A percentile compares a stretch with the other conserved stretches of the same genome.
These are phyloP conservation scores for Ephestia elutella DNA, from an alignment of 1,140 invertebrate species.

Conservation along the genomic window DNA sequence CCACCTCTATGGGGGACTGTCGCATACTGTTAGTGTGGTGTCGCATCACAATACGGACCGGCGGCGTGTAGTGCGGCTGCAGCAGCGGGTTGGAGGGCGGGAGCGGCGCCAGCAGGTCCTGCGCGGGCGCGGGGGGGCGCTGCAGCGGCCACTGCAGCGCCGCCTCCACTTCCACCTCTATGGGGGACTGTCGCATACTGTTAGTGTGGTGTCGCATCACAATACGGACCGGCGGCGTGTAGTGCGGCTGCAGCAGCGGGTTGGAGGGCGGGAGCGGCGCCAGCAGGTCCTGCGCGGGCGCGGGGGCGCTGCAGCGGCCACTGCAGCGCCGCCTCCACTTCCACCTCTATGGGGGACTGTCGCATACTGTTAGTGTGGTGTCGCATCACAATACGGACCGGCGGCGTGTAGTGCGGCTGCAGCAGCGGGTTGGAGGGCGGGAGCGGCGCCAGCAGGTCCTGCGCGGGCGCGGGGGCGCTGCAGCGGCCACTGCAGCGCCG, in stretches of 20 bases:
- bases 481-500: constrained; percentile 92
- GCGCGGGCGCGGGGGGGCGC: constrained; percentile 79
- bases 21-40: no score
- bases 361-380: no score
- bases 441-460: constrained; percentile 82
- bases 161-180: constrained; percentile 90
- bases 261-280: constrained; percentile 79
- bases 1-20: constrained; percentile 91
- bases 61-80: no score
- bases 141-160: constrained; percentile 92
- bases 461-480: constrained; percentile 79
- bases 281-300: constrained; percentile 80
- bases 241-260: constrained; percentile 66
- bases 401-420: no score
- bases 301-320: constrained; percentile 87
- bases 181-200: constrained; percentile 90
- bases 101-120: constrained; percentile 82
- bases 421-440: constrained; percentile 73
- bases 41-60: no score
- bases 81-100: constrained; percentile 73
- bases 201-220: no score
- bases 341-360: no score
- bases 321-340: no score
- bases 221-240: no score
- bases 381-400: no score